These are phyloP conservation scores for Rhabdomys pumilio DNA, from an alignment of 2,797 vertebrate genomes.

Conservation along the genomic window DNA sequence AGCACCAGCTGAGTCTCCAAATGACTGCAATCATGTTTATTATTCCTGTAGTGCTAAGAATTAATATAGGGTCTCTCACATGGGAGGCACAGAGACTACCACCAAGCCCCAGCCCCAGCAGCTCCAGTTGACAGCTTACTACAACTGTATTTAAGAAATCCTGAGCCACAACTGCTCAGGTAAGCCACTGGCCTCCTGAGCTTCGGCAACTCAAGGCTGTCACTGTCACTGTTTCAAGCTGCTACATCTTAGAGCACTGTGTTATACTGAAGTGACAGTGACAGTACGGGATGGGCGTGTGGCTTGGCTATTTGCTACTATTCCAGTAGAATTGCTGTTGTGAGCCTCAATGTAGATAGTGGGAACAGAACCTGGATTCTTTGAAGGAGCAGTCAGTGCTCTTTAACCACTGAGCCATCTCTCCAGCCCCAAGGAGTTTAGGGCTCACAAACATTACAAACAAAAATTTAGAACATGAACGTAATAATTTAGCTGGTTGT, in stretches of 20 bases:
- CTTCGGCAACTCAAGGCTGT: conserved; percentile 36
- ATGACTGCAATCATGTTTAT: background rate
- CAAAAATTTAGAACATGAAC: background rate
- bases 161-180: conserved; percentile 19
- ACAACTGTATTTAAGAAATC: background rate
- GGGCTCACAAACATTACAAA: conserved; percentile 28
- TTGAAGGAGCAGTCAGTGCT: background rate
- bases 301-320: background rate
- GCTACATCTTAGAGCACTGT: conserved; percentile 30
- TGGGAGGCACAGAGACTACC: background rate
- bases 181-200: background rate
- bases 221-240: conserved; percentile 48
- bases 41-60: background rate
- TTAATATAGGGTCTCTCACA: background rate
- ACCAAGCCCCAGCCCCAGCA: background rate
- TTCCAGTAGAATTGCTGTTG: background rate
- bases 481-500: background rate
- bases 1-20: background rate
- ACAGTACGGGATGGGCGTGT: background rate
- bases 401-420: background rate
- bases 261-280: background rate
- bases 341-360: too few species aligned
- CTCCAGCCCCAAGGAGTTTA: background rate
- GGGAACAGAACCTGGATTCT: background rate
- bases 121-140: background rate